Base-by-base conservation (phyloP, 1,140 invertebrate genomes). In the Branchinecta lynchi region DNA sequence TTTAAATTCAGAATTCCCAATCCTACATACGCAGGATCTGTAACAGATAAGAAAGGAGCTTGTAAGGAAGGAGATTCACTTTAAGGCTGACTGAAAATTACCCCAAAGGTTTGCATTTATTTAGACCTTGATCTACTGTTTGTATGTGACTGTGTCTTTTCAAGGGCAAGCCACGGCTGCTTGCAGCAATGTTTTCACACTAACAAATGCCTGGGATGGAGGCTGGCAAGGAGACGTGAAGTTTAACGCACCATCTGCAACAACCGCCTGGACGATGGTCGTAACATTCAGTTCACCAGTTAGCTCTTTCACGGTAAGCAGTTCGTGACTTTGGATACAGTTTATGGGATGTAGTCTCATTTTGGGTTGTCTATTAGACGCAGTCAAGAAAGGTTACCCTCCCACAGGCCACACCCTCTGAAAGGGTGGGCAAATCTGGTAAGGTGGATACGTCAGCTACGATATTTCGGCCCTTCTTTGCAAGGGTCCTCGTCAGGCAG, bases 151-250 rank as follows among this genome's bases (percentile, higher is more conserved):
- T 32, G 32, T 32, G 2, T 32, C 32, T 32, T 1, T 32, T 32
- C 32, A 32, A 32, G 32, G 32, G 32, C 32, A 32, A 32, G 32
- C 32, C 32, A 43, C 70, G 8, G 67, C 65, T 65, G 21, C 66
- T 5, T 71, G 70, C 21, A 51, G 17, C 70, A 71, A 17, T 65
- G 70, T 68, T 0, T 43, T 67, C 9, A n/a, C 43, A 1, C 15
- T 71, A 7, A 69, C 70, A 44, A 71, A 44, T 44, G 44, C 66
- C 21, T 71, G 70, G 67, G 44, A 45, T 32, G 70, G 67, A 12
- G 67, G 67, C n/a, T 71, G 67, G 45, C 67, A 69, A 69, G 70
- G 17, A 6, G 60, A 69, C 15, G 17, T 69, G 8, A 43, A 46
- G 7, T 66, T 71, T 8, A 45, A 67, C 7, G 21, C 69, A 9